These are phyloP conservation scores for Otis tarda DNA, from an alignment of 2,113 vertebrate species.

Conservation along the genomic window DNA sequence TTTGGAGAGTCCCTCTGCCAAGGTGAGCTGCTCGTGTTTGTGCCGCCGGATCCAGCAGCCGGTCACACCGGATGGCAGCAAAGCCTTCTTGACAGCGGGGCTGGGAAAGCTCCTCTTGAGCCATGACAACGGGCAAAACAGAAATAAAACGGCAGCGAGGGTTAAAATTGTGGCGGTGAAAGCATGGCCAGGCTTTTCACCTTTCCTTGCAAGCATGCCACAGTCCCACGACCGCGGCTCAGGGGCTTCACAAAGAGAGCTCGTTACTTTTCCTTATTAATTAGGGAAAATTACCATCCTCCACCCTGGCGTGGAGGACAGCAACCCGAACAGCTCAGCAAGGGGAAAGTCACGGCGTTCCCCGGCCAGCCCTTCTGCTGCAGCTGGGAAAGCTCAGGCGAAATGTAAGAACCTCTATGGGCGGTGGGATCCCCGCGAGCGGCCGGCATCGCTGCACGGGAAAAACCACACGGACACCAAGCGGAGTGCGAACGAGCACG, in stretches of 20 bases:
- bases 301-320: background rate
- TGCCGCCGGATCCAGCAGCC: background rate
- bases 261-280: background rate
- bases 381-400: accelerated
- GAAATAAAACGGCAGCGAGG: background rate
- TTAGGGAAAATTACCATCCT: background rate
- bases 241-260: background rate
- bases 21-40: background rate
- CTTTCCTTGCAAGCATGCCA: background rate
- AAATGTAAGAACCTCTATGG: accelerated
- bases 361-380: background rate
- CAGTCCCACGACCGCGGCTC: background rate
- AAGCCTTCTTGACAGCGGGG: background rate
- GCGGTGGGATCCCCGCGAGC: accelerated
- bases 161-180: background rate
- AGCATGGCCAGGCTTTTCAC: background rate
- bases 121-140: background rate
- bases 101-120: background rate
- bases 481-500: background rate
- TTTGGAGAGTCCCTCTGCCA: background rate
- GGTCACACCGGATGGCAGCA: background rate
- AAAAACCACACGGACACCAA: background rate
- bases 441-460: too few relatives aligned
- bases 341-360: background rate
- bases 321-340: background rate